Percentiles rank a stretch among this genome's conserved stretches.
Conservation (phyloP, 2,888 invertebrate genomes). For the Isoperla grammatica region DNA sequence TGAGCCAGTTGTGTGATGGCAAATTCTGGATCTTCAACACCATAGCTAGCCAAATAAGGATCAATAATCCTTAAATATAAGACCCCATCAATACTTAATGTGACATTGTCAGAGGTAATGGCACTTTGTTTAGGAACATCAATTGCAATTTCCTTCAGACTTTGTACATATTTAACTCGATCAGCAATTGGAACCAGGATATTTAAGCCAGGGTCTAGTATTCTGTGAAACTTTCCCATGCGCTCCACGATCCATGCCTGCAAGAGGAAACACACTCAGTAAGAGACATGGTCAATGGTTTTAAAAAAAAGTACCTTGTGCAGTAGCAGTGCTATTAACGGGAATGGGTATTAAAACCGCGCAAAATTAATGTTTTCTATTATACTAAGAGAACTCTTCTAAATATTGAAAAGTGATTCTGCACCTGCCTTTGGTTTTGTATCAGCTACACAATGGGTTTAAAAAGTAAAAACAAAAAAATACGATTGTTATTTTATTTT, state of each 20-base stretch:
- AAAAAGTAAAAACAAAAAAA: too few species aligned
- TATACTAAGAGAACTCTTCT: neutral
- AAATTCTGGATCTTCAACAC: constrained; percentile 98
- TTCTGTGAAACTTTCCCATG: constrained; percentile 69
- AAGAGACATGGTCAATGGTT: neutral
- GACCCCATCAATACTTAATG: constrained; percentile 93
- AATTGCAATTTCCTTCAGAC: constrained; percentile 97
- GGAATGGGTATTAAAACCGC: too few species aligned
- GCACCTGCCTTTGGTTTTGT: too few species aligned
- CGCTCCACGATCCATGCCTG: constrained; percentile 96
- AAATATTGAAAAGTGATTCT: too few species aligned
- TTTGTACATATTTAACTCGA: constrained; percentile 94
- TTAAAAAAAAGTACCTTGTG: neutral
- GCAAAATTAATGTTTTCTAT: too few species aligned
- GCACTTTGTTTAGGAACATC: constrained; percentile 99
- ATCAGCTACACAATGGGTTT: too few species aligned
- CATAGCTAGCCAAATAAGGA: constrained; percentile 93
- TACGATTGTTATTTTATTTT: too few species aligned
- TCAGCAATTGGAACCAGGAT: constrained; percentile 87
- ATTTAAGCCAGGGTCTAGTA: constrained; percentile 93
- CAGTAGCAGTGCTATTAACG: constrained; percentile 4
- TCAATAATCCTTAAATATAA: constrained; percentile 90
- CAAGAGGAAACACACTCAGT: constrained; percentile 36
- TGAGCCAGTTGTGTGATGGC: constrained; percentile 98
- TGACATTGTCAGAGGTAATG: constrained; percentile 95